These are phyloP conservation scores for Arctia plantaginis DNA, from an alignment of 2,888 invertebrate genomes.

Conservation along the genomic window DNA sequence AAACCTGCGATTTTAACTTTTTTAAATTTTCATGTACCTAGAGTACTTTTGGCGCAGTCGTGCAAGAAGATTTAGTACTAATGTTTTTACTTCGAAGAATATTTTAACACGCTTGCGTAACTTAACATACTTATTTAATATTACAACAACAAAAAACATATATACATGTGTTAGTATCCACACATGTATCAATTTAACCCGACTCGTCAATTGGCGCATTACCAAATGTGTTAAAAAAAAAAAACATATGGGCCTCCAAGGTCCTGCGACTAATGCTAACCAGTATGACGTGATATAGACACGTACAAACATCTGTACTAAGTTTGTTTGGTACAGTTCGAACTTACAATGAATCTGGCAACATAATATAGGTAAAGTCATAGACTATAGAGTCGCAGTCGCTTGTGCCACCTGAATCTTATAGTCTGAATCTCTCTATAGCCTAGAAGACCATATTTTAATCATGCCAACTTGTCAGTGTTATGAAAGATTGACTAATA, in stretches of 20 bases:
- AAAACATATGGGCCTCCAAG: slow-evolving; percentile 72
- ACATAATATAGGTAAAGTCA: background rate
- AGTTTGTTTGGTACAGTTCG: background rate
- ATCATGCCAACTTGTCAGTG: too few relatives aligned
- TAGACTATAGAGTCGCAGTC: background rate
- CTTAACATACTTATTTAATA: slow-evolving; percentile 13
- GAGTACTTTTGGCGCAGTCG: background rate
- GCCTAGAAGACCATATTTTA: too few relatives aligned
- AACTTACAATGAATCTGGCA: slow-evolving; percentile 1
- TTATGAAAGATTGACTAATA: too few relatives aligned
- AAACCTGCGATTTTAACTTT: too few relatives aligned
- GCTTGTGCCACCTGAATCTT: too few relatives aligned
- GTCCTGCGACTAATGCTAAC: slow-evolving; percentile 54
- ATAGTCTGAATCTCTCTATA: too few relatives aligned
- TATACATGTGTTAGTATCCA: slow-evolving; percentile 24
- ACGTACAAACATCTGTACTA: slow-evolving; percentile 19
- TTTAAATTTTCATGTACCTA: too few relatives aligned
- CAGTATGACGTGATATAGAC: slow-evolving; percentile 38
- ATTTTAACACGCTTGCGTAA: background rate
- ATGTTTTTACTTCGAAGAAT: background rate
- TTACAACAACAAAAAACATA: slow-evolving; percentile 15
- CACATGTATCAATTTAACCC: slow-evolving; percentile 65
- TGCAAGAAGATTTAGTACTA: background rate
- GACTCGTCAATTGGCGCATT: slow-evolving; percentile 75
- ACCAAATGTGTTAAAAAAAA: slow-evolving; percentile 81